These are phyloP conservation scores for Malacoraja senta DNA, from an alignment of 2,797 vertebrate genomes.

Conservation along the genomic window DNA sequence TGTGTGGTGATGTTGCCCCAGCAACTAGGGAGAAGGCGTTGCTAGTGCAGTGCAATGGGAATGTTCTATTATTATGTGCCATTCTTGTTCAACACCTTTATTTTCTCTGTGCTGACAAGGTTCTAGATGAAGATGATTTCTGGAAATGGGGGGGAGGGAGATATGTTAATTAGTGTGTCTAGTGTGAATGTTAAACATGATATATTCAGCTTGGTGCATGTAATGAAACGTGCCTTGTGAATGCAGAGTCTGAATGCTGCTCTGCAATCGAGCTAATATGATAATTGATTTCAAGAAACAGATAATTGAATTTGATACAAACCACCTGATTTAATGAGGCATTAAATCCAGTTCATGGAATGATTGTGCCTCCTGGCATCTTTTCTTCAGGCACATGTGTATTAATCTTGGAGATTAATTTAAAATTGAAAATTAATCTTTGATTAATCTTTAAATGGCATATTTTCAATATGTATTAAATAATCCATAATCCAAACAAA, in stretches of 20 bases:
- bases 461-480: not conserved
- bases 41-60: not conserved
- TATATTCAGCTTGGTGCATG: not conserved
- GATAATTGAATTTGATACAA: not conserved
- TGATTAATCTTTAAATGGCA: not conserved
- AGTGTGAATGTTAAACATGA: constrained; percentile 19
- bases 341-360: not conserved
- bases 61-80: not conserved
- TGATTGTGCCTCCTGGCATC: not conserved
- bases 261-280: not conserved
- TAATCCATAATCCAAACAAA: no score
- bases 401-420: not conserved
- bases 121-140: constrained; percentile 5
- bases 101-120: not conserved
- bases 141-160: not conserved
- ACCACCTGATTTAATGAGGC: not conserved
- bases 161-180: constrained; percentile 18
- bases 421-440: not conserved
- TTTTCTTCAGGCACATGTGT: not conserved
- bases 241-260: not conserved
- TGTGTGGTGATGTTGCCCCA: not conserved
- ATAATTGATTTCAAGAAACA: not conserved
- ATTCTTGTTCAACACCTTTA: not conserved
- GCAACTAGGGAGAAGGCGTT: not conserved
- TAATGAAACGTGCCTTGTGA: not conserved